Percentiles rank a stretch among this genome's conserved stretches.
phyloP scores from a whole-genome alignment of 2,113 vertebrate species.

The Rhea pennata region DNA sequence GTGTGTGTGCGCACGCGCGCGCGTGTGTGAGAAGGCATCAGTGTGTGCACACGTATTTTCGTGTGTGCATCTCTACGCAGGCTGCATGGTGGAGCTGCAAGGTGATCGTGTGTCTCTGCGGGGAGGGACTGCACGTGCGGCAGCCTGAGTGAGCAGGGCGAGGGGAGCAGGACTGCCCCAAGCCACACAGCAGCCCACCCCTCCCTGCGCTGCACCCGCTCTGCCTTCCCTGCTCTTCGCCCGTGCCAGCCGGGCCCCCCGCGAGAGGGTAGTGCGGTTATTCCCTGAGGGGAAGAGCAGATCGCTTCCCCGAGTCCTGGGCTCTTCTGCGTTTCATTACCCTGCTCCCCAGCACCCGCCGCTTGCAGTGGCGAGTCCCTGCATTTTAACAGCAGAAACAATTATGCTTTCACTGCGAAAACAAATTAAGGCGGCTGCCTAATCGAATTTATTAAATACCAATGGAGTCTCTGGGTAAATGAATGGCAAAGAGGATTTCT shows the following conservation, averaged over 20 bases:
- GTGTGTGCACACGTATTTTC: not conserved
- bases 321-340: not conserved
- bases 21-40: not conserved
- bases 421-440: constrained; percentile 72
- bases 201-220: not conserved
- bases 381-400: constrained; percentile 62
- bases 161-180: not conserved
- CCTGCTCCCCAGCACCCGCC: constrained; percentile 8
- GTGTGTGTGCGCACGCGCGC: not conserved
- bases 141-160: not conserved
- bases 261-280: not conserved
- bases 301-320: not conserved
- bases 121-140: fast-evolving
- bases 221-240: not conserved
- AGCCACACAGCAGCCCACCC: not conserved
- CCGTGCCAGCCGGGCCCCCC: fast-evolving
- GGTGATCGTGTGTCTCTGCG: fast-evolving
- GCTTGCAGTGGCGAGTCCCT: constrained; percentile 41
- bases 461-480: constrained; percentile 58
- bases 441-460: constrained; percentile 74
- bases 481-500: constrained; percentile 34
- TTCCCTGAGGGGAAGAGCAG: not conserved
- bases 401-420: constrained; percentile 72
- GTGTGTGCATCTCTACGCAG: fast-evolving
- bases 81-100: fast-evolving